Evolutionary conservation across 2,797 vertebrate genomes (phyloP).

Genomic region (Parotocinclus haroldoi): DNA sequence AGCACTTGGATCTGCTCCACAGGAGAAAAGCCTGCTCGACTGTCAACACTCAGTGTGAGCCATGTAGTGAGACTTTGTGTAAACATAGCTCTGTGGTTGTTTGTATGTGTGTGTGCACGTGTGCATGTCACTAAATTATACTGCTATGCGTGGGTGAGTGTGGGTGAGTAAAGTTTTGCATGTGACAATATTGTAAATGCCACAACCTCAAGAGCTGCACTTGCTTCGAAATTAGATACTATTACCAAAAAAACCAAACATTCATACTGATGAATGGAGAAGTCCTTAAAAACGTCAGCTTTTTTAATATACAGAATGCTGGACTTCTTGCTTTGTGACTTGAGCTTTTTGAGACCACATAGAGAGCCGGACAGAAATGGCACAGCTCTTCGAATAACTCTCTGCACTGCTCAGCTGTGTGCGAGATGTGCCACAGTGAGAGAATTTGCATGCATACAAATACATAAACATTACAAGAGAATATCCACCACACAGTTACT

Average conservation of each 20-base stretch:
- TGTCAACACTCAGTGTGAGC: conserved; percentile 37
- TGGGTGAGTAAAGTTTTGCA: conserved; percentile 38
- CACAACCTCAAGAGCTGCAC: conserved; percentile 37
- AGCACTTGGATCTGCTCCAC: conserved; percentile 26
- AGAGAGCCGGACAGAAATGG: conserved; percentile 29
- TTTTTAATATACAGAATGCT: conserved; percentile 21
- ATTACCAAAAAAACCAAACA: conserved; percentile 20
- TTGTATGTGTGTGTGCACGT: conserved; percentile 5
- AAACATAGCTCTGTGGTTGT: conserved; percentile 35
- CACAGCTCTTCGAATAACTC: conserved; percentile 12
- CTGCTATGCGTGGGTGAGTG: conserved; percentile 21
- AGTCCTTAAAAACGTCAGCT: conserved; percentile 16
- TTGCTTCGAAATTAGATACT: conserved; percentile 40
- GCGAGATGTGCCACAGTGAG: not conserved
- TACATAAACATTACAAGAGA: conserved; percentile 33
- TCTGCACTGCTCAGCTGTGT: not conserved
- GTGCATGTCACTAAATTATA: conserved; percentile 31
- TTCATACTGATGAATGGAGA: conserved; percentile 18
- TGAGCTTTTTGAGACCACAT: conserved; percentile 31
- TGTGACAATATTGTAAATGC: conserved; percentile 42
- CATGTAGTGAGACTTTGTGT: conserved; percentile 33
- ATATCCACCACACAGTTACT: conserved; percentile 32
- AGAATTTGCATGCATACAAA: conserved; percentile 31
- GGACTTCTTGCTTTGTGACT: conserved; percentile 25
- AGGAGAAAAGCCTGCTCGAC: conserved; percentile 24